A percentile compares a stretch with the other conserved stretches of the same genome.
phyloP scores from a whole-genome alignment of 1,140 invertebrate genomes.

The Pomacea maculata region DNA sequence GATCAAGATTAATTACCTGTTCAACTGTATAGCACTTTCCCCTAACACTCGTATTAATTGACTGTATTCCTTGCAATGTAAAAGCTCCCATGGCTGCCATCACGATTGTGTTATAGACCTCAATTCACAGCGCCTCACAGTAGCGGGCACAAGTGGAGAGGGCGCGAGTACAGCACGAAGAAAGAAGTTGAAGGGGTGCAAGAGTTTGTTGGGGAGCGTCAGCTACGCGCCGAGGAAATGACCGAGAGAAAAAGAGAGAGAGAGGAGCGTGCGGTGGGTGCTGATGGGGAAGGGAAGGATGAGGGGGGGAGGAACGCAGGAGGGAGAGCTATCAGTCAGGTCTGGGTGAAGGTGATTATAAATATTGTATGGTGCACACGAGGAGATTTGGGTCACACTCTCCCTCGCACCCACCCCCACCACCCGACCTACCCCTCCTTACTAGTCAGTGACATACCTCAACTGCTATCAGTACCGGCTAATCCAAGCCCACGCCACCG shows the following conservation, averaged over 20 bases:
- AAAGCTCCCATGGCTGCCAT: slow-evolving; percentile 8
- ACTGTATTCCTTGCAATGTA: slow-evolving; percentile 6
- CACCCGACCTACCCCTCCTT: not conserved
- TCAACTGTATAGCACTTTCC: slow-evolving; percentile 6
- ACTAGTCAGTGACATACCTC: slow-evolving; percentile 12
- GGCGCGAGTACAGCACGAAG: too few relatives aligned
- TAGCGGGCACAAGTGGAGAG: not conserved
- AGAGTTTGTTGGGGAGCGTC: not conserved
- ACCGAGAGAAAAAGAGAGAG: not conserved
- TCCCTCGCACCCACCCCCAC: not conserved
- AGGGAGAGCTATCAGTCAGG: slow-evolving; percentile 5
- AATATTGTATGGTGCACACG: slow-evolving; percentile 18
- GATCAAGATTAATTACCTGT: slow-evolving; percentile 17
- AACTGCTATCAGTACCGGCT: slow-evolving; percentile 17
- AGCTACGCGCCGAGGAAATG: not conserved
- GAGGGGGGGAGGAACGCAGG: not conserved
- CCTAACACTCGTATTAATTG: slow-evolving; percentile 10
- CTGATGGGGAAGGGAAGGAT: not conserved
- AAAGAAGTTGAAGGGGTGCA: not conserved
- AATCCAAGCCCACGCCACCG: slow-evolving; percentile 1
- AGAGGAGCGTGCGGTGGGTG: not conserved
- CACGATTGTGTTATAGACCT: not conserved
- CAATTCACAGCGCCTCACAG: slow-evolving; percentile 1
- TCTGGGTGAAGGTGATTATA: slow-evolving; percentile 14
- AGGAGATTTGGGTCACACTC: slow-evolving; percentile 18